Percentiles rank a stretch among this genome's conserved stretches.
These are phyloP conservation scores for Ammodytes marinus DNA, from an alignment of 2,113 vertebrate genomes.

Conservation along the genomic window DNA sequence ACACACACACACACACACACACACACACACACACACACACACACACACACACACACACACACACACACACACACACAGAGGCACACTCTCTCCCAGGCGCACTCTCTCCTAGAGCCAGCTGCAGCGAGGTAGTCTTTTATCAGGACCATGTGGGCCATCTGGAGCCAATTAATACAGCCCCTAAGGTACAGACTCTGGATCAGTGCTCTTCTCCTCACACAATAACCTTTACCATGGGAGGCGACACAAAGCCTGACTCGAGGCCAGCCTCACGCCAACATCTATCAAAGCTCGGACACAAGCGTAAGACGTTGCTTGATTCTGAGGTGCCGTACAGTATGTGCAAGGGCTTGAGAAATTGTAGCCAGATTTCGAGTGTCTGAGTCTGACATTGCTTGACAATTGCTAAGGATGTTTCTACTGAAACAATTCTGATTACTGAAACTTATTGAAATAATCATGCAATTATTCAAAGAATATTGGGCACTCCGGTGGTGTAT, in stretches of 20 bases:
- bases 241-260: constrained; percentile 51
- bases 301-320: constrained; percentile 2
- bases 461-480: too few species aligned
- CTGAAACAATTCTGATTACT: background rate
- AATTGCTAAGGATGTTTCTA: too few species aligned
- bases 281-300: constrained; percentile 3
- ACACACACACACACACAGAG: background rate
- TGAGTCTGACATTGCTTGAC: background rate
- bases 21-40: background rate
- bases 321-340: background rate
- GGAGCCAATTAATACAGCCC: constrained; percentile 81
- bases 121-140: constrained; percentile 78
- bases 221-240: constrained; percentile 71
- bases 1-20: constrained; percentile 4
- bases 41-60: background rate
- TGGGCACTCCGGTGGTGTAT: too few species aligned
- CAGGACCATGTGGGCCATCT: constrained; percentile 84
- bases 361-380: background rate
- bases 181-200: constrained; percentile 74
- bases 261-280: constrained; percentile 50
- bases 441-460: too few species aligned
- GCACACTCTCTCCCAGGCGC: background rate
- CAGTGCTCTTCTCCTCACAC: constrained; percentile 68
- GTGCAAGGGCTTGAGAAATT: constrained; percentile 6
- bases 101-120: constrained; percentile 68